Base-by-base conservation (phyloP, 2,888 invertebrate genomes). In the Copidosoma aretas region DNA sequence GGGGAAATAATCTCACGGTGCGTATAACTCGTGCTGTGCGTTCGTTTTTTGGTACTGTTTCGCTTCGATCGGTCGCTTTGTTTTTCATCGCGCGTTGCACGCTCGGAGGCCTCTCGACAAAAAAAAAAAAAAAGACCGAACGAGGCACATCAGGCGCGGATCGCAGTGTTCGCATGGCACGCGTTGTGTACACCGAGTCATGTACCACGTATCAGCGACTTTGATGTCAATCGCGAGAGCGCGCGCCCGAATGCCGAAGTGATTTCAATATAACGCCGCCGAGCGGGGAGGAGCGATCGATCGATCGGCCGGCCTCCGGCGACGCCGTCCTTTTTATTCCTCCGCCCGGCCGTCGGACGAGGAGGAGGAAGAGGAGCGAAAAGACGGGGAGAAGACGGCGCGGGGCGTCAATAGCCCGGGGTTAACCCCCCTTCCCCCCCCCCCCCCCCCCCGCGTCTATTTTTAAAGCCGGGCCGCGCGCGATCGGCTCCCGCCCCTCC, bases 201-300 rank as follows among this genome's bases (percentile, higher is more conserved):
- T n/a, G n/a, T n/a, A n/a, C n/a, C n/a, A n/a, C n/a, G n/a, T n/a
- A n/a, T n/a, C n/a, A n/a, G n/a, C n/a, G n/a, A n/a, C n/a, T n/a
- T n/a, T n/a, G n/a, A n/a, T n/a, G n/a, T n/a, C n/a, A n/a, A n/a
- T n/a, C 32, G 32, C 4, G 32, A 32, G 32, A 32, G 32, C 32
- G 32, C 32, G 25, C 12, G n/a, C 14, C 10, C 56, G 25, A n/a
- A 43, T 58, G 41, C 43, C 58, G 41, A 10, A 56, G 52, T 17
- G 57, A 69, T 65, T 69, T 65, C 49, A 65, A 46, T 46, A 64
- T 61, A 59, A 65, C 21, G 61, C 53, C 59, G 58, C 53, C 59
- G 51, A 22, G 22, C 41, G 24, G n/a, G n/a, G n/a, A n/a, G n/a
- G n/a, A n/a, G n/a, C n/a, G n/a, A 21, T 25, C 43, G 53, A 69